Evolutionary conservation across 1,140 invertebrate species (phyloP), one percentile per base, ranked within the genome.

Genomic region (Nebria ingens): DNA sequence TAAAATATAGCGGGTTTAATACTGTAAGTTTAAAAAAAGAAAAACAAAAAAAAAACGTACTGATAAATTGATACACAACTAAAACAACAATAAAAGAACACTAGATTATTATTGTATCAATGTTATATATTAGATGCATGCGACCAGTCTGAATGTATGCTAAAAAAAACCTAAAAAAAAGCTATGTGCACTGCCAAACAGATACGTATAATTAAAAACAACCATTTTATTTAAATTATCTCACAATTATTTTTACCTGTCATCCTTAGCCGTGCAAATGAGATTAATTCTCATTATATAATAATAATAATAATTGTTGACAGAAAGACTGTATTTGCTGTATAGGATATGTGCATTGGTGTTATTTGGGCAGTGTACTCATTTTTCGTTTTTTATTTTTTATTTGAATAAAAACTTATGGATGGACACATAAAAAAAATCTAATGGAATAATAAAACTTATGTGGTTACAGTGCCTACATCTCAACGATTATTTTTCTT

Each of bases 1-100:
- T 59, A 59, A 57, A 59, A 59, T 51, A 59, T 59, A 59, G 56
- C 56, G 58, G 56, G 55, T 57, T 59, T 59, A 57, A 57, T 56
- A 59, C 40, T 45, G 40, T 45, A 45, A 45, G 40, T 45, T 45
- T n/a, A n/a, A n/a, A n/a, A n/a, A n/a, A n/a, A n/a, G n/a, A n/a
- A n/a, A n/a, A n/a, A n/a, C n/a, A n/a, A n/a, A n/a, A n/a, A n/a
- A 45, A 45, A 45, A 45, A 45, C 40, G 40, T 45, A 45, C 40
- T 45, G 40, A 45, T 45, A 45, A 45, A 45, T 45, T 45, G 40
- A 45, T 45, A 45, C 40, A 45, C 40, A 45, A 45, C 40, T 45
- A 45, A n/a, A 57, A 29, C 38, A 59, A 56, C 57, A 54, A 59
- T 55, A 23, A 54, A 51, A 56, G 52, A 56, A 56, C 20, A 58